Base-by-base conservation (phyloP, 53 echinoderm and acorn worm species). In the Holothuria scabra region DNA sequence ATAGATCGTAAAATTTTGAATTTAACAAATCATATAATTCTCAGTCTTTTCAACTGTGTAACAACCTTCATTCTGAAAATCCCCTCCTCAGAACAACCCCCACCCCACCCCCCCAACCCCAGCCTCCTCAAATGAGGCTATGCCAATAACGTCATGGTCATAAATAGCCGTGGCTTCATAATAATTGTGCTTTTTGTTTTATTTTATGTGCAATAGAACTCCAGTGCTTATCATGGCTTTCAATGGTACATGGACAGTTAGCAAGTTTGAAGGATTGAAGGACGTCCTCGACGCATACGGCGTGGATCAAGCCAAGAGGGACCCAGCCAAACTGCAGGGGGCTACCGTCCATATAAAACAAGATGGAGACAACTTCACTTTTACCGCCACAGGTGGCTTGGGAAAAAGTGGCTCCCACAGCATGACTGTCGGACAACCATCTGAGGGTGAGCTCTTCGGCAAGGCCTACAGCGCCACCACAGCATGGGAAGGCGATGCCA, bases 281-380 rank as follows among this genome's bases (percentile, higher is more conserved):
- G 85, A 87, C 29, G 74, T 91, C 21, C 28, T 84, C 33, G 91
- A 87, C 63, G 84, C 88, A 65, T 83, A 83, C 29, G 84, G 87
- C 44, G 87, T 91, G 12, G 87, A 79, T 13, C 80, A 72, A 16
- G 87, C 79, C 21, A 84, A 84, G 85, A 56, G 87, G 19, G 84
- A 87, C 26, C 79, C 87, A 1, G 66, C 79, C 13, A 65, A 46
- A 24, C 74, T 89, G 46, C 59, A 56, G n/a, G 59, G 59, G 5
- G 82, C 86, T 12, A 49, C 60, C 23, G 79, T 92, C 44, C 79
- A 52, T 16, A 89, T 92, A 79, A 78, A 23, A 46, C 92, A 92
- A 56, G 64, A 92, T 83, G 92, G 92, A 4, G 89, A 92, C 83
- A 81, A 86, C 76, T 83, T 92, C 89, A 82, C 74, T 49, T 80